phyloP scores from a whole-genome alignment of 1,140 invertebrate genomes.

The Drosophila ercepeae region DNA sequence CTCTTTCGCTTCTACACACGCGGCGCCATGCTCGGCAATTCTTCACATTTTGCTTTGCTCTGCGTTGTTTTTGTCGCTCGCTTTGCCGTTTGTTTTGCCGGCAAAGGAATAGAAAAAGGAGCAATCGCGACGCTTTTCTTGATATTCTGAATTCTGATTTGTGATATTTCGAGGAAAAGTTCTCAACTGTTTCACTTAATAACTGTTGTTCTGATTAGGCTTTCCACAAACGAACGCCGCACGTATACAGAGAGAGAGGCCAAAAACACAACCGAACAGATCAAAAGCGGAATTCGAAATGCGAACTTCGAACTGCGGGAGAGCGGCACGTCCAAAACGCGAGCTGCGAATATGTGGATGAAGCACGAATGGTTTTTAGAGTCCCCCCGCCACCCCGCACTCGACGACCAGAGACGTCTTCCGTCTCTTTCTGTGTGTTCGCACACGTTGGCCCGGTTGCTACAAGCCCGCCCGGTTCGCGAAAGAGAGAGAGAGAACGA shows the following conservation, averaged over 20 bases:
- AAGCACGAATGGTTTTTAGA: neutral
- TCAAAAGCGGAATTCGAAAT: constrained; percentile 70
- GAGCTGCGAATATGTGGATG: neutral
- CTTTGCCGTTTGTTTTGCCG: constrained; percentile 34
- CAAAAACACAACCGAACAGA: constrained; percentile 71
- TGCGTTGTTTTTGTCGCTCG: constrained; percentile 18
- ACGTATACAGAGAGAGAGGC: constrained; percentile 43
- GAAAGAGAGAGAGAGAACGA: neutral
- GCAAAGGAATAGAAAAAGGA: constrained; percentile 10
- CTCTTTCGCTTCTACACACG: constrained; percentile 37
- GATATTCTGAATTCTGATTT: constrained; percentile 26
- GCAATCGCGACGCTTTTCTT: constrained; percentile 20
- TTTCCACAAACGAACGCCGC: constrained; percentile 22
- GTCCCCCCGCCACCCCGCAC: neutral
- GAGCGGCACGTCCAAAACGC: neutral
- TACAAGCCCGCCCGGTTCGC: constrained; percentile 22
- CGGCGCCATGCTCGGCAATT: constrained; percentile 49
- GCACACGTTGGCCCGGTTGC: neutral
- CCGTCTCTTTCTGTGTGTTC: constrained; percentile 1
- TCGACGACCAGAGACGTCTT: constrained; percentile 1
- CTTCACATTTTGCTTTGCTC: constrained; percentile 41
- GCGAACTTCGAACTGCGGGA: neutral
- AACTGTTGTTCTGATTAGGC: neutral
- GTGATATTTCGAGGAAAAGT: constrained; percentile 5
- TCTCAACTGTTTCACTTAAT: neutral